These are phyloP conservation scores for Neopipo cinnamomea DNA, from an alignment of 2,113 vertebrate species.

Conservation along the genomic window DNA sequence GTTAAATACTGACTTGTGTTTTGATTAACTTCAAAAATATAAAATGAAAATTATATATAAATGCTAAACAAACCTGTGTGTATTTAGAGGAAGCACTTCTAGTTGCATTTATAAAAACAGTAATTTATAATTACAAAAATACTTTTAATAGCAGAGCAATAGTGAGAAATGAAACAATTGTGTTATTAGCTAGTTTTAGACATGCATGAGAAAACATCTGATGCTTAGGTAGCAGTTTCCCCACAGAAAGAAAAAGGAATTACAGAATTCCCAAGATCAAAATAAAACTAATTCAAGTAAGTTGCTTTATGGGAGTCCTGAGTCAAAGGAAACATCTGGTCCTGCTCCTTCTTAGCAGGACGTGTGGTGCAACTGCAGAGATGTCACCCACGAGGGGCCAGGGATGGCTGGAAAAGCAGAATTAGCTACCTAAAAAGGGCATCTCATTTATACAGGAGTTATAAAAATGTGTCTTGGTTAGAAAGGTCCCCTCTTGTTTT, in stretches of 20 bases:
- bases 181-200: neutral
- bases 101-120: neutral
- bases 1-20: neutral
- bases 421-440: constrained; percentile 38
- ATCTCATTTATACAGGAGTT: constrained; percentile 20
- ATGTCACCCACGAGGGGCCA: constrained; percentile 61
- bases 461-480: neutral
- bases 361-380: constrained; percentile 57
- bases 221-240: constrained; percentile 2
- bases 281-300: constrained; percentile 57
- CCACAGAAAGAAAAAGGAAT: constrained; percentile 13
- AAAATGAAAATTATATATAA: neutral
- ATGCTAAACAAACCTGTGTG: neutral
- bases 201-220: neutral
- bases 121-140: neutral
- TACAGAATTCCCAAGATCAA: constrained; percentile 49
- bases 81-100: neutral
- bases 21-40: neutral
- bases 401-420: neutral
- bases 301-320: constrained; percentile 58
- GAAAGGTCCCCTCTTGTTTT: neutral
- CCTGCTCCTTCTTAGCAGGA: neutral
- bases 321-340: constrained; percentile 74
- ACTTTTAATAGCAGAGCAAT: neutral
- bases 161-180: neutral